phyloP scores from a whole-genome alignment of 30 jellyfish, hydroid and myxozoan species.

The Chironex yamaguchii region DNA sequence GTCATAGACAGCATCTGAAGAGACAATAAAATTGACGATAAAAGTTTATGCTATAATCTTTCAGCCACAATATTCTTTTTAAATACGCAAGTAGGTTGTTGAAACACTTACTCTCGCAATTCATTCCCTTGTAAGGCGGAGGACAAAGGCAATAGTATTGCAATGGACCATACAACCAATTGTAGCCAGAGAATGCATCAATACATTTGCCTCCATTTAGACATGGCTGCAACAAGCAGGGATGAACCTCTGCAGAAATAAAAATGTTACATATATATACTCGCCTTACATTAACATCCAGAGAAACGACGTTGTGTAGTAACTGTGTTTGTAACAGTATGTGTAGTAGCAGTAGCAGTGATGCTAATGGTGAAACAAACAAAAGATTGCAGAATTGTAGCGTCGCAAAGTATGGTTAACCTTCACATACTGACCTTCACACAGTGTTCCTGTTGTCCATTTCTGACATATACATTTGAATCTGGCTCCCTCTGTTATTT shows the following conservation, averaged over 20 bases:
- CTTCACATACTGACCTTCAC: constrained; percentile 84
- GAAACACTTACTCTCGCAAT: constrained; percentile 85
- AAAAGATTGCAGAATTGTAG: too few species aligned
- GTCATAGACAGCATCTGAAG: too few species aligned
- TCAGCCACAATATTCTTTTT: too few species aligned
- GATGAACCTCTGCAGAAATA: constrained; percentile 83
- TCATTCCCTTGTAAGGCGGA: constrained; percentile 85
- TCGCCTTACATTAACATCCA: too few species aligned
- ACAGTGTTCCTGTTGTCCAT: constrained; percentile 81
- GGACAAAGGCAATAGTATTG: constrained; percentile 92
- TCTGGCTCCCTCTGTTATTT: constrained; percentile 68
- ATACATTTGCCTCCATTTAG: constrained; percentile 86
- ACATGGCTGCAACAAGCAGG: constrained; percentile 91
- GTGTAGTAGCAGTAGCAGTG: too few species aligned
- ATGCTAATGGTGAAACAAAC: too few species aligned
- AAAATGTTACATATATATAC: too few species aligned
- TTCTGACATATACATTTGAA: constrained; percentile 91
- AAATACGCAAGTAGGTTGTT: too few species aligned
- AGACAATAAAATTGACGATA: background rate
- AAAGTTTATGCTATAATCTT: background rate
- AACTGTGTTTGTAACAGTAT: too few species aligned
- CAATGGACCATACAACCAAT: constrained; percentile 86
- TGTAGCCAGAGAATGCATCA: constrained; percentile 85
- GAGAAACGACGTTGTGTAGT: too few species aligned
- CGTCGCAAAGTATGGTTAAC: too few species aligned